Percentiles rank a stretch among this genome's conserved stretches.
Conservation (phyloP, 2,888 invertebrate genomes). For the Sturmia bella region DNA sequence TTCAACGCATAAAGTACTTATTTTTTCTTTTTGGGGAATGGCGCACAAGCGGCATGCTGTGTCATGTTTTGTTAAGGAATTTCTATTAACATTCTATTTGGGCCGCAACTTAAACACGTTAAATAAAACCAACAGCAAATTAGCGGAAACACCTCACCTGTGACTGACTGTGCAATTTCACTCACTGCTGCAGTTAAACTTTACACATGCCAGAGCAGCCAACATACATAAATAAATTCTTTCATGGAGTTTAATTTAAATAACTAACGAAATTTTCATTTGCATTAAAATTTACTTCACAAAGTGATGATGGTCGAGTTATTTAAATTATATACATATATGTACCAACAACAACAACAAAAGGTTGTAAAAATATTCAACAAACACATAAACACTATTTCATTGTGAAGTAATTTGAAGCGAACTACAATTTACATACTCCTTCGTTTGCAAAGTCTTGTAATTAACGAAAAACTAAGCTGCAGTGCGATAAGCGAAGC, state of each 20-base stretch:
- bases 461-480: too few species aligned
- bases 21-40: background rate
- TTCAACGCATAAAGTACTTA: too few species aligned
- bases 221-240: slow-evolving; percentile 9
- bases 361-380: too few species aligned
- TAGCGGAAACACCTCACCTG: too few species aligned
- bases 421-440: too few species aligned
- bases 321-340: too few species aligned
- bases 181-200: background rate
- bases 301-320: background rate
- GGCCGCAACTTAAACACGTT: background rate
- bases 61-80: background rate
- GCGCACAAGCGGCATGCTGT: background rate
- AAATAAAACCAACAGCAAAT: background rate
- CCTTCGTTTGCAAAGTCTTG: too few species aligned
- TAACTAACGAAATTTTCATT: slow-evolving; percentile 21
- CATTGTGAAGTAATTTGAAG: too few species aligned
- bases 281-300: background rate
- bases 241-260: slow-evolving; percentile 5
- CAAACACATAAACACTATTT: too few species aligned
- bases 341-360: too few species aligned
- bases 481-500: too few species aligned
- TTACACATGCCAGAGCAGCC: background rate
- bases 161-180: background rate
- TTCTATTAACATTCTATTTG: slow-evolving; percentile 1